These are phyloP conservation scores for Arrhopalites spinosus DNA, from an alignment of 2,888 invertebrate species.

Conservation along the genomic window DNA sequence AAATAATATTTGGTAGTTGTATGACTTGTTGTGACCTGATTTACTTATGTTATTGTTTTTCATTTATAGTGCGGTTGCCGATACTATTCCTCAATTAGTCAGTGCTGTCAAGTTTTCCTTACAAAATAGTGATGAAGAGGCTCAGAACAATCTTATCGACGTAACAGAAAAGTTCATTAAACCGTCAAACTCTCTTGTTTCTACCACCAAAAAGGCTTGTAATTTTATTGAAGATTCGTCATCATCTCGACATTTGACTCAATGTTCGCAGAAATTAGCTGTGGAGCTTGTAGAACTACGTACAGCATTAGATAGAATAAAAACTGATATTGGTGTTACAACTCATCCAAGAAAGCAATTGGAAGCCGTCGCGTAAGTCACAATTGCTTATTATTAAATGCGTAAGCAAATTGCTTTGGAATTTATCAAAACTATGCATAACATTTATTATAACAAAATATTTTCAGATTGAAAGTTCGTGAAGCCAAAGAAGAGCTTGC, in stretches of 20 bases:
- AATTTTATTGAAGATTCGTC: conserved; percentile 57
- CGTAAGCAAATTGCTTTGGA: too few species aligned
- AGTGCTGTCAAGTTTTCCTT: conserved; percentile 76
- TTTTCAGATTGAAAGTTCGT: too few species aligned
- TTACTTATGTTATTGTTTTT: neutral
- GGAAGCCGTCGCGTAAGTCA: conserved; percentile 79
- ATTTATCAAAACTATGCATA: too few species aligned
- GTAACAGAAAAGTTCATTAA: conserved; percentile 53
- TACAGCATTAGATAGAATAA: conserved; percentile 65
- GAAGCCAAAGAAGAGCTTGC: conserved; percentile 80
- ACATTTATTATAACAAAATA: too few species aligned
- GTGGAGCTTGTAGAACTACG: conserved; percentile 70
- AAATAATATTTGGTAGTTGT: too few species aligned
- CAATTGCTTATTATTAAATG: too few species aligned
- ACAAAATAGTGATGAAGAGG: conserved; percentile 57
- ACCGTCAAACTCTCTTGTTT: conserved; percentile 54
- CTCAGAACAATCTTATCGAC: conserved; percentile 51
- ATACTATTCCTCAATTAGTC: conserved; percentile 79
- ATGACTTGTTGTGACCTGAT: too few species aligned
- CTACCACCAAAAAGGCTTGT: conserved; percentile 52
- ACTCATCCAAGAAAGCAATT: conserved; percentile 70
- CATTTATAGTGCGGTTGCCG: conserved; percentile 70
- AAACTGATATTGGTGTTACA: conserved; percentile 72
- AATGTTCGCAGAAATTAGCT: conserved; percentile 69
- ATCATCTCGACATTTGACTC: conserved; percentile 61